phyloP scores from a whole-genome alignment of 2,797 vertebrate genomes.

The Karalla daura region DNA sequence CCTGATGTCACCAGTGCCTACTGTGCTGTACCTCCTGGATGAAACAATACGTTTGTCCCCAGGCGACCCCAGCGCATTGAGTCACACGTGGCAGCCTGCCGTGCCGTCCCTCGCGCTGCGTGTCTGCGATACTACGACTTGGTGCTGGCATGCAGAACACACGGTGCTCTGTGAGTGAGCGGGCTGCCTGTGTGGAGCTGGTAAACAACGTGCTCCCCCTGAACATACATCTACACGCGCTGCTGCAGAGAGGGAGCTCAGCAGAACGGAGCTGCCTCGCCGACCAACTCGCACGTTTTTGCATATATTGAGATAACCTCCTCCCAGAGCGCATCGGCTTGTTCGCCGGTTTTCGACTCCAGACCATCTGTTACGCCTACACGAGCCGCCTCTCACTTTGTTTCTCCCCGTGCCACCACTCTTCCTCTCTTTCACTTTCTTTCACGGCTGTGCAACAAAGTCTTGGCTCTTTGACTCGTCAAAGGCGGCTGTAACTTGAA shows the following conservation, averaged over 20 bases:
- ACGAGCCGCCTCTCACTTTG: background rate
- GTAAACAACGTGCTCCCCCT: background rate
- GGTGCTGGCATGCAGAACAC: constrained; percentile 16
- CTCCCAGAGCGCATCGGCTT: constrained; percentile 1
- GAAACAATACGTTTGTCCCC: constrained; percentile 21
- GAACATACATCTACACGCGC: background rate
- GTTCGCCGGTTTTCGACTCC: background rate
- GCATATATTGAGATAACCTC: background rate
- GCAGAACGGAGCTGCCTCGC: no score
- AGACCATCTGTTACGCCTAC: constrained; percentile 9
- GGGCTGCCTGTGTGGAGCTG: constrained; percentile 2
- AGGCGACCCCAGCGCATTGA: background rate
- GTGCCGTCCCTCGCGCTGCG: background rate
- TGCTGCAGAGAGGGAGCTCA: no score
- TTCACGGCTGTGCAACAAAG: no score
- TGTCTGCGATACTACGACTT: constrained; percentile 9
- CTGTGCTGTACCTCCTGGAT: background rate
- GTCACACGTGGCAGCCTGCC: background rate
- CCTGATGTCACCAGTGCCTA: background rate
- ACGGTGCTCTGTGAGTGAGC: background rate
- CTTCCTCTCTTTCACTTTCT: background rate
- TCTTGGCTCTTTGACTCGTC: background rate
- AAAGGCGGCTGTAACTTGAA: background rate
- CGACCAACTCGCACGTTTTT: background rate
- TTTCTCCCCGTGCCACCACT: background rate